Conservation (phyloP, 2,888 invertebrate species). For the Synergus gifuensis region DNA sequence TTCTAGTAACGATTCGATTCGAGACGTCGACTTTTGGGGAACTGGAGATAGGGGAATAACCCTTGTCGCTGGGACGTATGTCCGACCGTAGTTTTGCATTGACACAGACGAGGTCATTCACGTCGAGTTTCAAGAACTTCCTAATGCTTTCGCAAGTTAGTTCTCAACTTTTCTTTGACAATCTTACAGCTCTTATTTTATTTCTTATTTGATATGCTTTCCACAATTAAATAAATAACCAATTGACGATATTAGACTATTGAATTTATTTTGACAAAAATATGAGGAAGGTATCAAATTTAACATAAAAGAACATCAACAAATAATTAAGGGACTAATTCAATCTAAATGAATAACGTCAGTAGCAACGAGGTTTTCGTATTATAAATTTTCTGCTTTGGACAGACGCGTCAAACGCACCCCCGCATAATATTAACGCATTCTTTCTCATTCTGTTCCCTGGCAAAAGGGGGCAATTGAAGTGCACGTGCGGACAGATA, state of each 20-base stretch:
- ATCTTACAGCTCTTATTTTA: background rate
- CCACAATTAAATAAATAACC: background rate
- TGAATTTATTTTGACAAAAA: background rate
- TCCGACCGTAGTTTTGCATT: slow-evolving; percentile 53
- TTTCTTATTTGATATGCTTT: background rate
- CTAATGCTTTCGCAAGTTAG: background rate
- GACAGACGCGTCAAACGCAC: slow-evolving; percentile 59
- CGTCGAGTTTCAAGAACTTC: background rate
- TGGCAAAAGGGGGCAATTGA: slow-evolving; percentile 12
- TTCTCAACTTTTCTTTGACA: background rate
- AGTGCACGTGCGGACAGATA: background rate
- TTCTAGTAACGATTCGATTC: slow-evolving; percentile 70
- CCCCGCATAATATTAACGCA: slow-evolving; percentile 46
- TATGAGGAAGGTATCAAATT: background rate
- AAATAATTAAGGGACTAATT: background rate
- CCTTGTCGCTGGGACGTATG: slow-evolving; percentile 45
- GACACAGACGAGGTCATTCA: slow-evolving; percentile 22
- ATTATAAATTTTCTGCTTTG: slow-evolving; percentile 71
- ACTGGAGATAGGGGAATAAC: slow-evolving; percentile 45
- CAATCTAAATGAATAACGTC: background rate
- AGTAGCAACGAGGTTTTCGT: slow-evolving; percentile 57
- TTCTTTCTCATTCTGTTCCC: slow-evolving; percentile 42
- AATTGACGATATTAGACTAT: background rate
- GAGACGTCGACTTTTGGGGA: slow-evolving; percentile 59
- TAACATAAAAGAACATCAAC: background rate